Conservation (phyloP, 2,113 vertebrate species). For the Oostethus manadensis region DNA sequence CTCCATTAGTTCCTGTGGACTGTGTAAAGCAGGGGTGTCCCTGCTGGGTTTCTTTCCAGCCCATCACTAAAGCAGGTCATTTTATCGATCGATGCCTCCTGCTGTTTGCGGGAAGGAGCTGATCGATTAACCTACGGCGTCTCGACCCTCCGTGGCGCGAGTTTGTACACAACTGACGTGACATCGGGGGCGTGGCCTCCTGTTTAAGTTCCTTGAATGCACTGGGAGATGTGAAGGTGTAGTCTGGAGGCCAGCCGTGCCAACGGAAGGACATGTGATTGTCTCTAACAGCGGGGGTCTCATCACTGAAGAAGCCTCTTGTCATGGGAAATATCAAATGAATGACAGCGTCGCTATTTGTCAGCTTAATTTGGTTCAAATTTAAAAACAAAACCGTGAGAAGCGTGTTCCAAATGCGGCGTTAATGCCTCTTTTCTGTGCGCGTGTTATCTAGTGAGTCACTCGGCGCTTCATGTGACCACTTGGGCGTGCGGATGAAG, state of each 20-base stretch:
- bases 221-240: background rate
- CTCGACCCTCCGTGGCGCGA: too few relatives aligned
- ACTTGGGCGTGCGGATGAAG: conserved; percentile 50
- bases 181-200: too few relatives aligned
- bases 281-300: conserved; percentile 38
- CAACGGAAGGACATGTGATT: conserved; percentile 13
- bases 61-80: too few relatives aligned
- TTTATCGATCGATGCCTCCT: too few relatives aligned
- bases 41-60: too few relatives aligned
- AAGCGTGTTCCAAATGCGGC: background rate
- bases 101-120: too few relatives aligned
- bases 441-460: conserved; percentile 35
- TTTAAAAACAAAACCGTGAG: background rate
- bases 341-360: conserved; percentile 28
- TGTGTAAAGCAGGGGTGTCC: too few relatives aligned
- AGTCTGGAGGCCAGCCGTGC: background rate
- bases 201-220: background rate
- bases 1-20: too few relatives aligned
- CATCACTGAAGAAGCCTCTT: conserved; percentile 36
- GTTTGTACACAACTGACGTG: too few relatives aligned
- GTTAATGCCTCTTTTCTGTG: conserved; percentile 9
- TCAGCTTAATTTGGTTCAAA: background rate
- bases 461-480: conserved; percentile 50
- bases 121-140: too few relatives aligned
- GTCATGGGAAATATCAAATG: conserved; percentile 17